phyloP scores from a whole-genome alignment of 2,888 invertebrate genomes.

The Fabriciana adippe region DNA sequence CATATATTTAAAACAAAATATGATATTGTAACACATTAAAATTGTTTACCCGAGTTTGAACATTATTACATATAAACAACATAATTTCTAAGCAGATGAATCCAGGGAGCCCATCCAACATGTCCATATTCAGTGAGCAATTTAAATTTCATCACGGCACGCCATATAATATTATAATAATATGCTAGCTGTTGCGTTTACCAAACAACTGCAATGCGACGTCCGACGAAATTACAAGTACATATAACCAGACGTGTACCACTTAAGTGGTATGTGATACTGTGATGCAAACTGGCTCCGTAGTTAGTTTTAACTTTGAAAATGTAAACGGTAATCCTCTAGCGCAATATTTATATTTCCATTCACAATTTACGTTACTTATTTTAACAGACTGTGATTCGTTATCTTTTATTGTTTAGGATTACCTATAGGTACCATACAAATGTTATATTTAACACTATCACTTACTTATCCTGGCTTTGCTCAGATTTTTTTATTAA shows the following conservation, averaged over 20 bases:
- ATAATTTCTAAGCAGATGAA: not conserved
- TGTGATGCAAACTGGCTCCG: constrained; percentile 12
- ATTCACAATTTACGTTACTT: not conserved
- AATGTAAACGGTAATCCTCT: constrained; percentile 11
- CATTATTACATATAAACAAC: not conserved
- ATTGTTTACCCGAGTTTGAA: not conserved
- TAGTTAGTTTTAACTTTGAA: constrained; percentile 10
- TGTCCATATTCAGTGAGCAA: not conserved
- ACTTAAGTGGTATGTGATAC: constrained; percentile 22
- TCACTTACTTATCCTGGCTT: too few species aligned
- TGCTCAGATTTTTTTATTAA: too few species aligned
- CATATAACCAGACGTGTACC: constrained; percentile 18
- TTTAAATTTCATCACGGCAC: constrained; percentile 5
- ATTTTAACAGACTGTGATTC: too few species aligned
- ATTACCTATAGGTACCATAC: too few species aligned
- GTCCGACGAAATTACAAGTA: constrained; percentile 21
- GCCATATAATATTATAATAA: constrained; percentile 9
- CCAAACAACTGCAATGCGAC: constrained; percentile 30
- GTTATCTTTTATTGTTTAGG: too few species aligned
- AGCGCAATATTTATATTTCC: not conserved
- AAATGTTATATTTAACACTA: too few species aligned
- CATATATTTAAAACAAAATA: too few species aligned
- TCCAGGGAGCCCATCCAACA: not conserved
- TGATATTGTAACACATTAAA: too few species aligned
- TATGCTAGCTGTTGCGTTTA: constrained; percentile 5